These are phyloP conservation scores for Falco peregrinus DNA, from an alignment of 2,797 vertebrate species.

Conservation along the genomic window DNA sequence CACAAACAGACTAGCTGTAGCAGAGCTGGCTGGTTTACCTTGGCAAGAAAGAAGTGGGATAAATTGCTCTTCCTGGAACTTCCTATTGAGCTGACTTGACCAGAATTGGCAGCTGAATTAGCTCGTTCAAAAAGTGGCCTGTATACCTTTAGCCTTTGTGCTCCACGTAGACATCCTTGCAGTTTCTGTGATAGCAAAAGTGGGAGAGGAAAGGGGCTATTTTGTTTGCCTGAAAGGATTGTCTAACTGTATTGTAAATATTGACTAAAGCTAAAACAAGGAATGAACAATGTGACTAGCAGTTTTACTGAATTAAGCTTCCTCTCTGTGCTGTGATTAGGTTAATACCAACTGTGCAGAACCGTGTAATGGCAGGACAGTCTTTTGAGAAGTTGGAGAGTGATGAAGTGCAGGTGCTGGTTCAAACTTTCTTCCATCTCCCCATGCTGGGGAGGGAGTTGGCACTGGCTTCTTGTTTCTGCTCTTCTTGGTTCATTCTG, in stretches of 20 bases:
- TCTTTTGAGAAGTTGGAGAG: neutral
- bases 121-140: neutral
- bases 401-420: neutral
- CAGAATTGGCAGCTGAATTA: neutral
- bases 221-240: neutral
- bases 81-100: neutral
- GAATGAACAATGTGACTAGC: neutral
- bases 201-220: neutral
- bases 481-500: neutral
- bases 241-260: neutral
- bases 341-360: neutral
- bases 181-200: neutral
- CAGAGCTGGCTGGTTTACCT: neutral
- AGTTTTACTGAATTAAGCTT: neutral
- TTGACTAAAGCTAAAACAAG: neutral
- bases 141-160: neutral
- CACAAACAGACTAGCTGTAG: neutral
- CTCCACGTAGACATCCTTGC: rapidly evolving
- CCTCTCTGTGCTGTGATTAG: neutral
- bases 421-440: neutral
- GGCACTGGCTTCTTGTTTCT: neutral
- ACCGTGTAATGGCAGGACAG: neutral
- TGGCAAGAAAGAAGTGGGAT: neutral
- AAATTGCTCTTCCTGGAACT: neutral
- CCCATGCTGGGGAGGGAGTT: neutral